phyloP scores from a whole-genome alignment of 2,797 vertebrate species.

The Podarcis lilfordi region DNA sequence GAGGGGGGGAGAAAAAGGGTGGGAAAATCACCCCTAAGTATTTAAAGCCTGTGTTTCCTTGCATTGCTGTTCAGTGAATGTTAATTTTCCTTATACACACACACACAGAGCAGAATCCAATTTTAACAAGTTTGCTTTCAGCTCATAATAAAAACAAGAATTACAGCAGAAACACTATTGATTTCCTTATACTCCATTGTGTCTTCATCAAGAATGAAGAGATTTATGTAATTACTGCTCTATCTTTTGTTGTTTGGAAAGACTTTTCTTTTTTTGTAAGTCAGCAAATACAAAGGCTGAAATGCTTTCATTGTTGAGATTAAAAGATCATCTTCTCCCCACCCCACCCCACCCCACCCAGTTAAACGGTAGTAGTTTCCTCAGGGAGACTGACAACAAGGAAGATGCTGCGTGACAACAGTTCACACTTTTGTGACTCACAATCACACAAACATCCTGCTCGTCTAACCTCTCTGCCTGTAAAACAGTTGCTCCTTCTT shows the following conservation, averaged over 20 bases:
- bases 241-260: slow-evolving; percentile 81
- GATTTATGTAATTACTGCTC: slow-evolving; percentile 86
- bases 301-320: slow-evolving; percentile 81
- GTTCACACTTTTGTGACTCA: slow-evolving; percentile 47
- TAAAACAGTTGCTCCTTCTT: slow-evolving; percentile 23
- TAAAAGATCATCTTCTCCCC: slow-evolving; percentile 77
- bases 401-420: slow-evolving; percentile 59
- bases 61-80: slow-evolving; percentile 66
- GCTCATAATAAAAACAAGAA: slow-evolving; percentile 82
- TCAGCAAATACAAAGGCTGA: slow-evolving; percentile 83
- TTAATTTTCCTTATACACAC: slow-evolving; percentile 46
- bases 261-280: slow-evolving; percentile 77
- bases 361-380: slow-evolving; percentile 75
- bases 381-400: slow-evolving; percentile 68
- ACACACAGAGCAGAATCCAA: slow-evolving; percentile 74
- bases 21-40: slow-evolving; percentile 64
- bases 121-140: slow-evolving; percentile 81
- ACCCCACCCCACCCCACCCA: slow-evolving; percentile 47
- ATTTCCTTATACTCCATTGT: slow-evolving; percentile 79
- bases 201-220: slow-evolving; percentile 84
- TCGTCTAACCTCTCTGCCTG: slow-evolving; percentile 60
- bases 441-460: not conserved
- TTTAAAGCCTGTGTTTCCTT: slow-evolving; percentile 70
- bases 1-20: slow-evolving; percentile 31
- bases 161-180: slow-evolving; percentile 77